These are phyloP conservation scores for Stegana nigrithorax DNA, from an alignment of 2,888 invertebrate species.

Conservation along the genomic window DNA sequence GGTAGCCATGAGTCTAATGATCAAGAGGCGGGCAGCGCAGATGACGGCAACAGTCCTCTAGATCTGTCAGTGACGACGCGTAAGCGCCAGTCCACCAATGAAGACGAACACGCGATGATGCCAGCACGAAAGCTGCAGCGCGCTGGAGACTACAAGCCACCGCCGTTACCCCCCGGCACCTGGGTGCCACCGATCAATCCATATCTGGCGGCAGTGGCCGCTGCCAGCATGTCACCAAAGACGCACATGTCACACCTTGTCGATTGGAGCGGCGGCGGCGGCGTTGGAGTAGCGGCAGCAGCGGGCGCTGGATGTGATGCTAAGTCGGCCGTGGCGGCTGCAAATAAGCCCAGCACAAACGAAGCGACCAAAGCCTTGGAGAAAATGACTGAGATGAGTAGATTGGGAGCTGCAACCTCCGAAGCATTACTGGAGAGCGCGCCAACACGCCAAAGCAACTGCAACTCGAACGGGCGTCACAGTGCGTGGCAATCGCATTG, in stretches of 20 bases:
- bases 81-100: slow-evolving; percentile 78
- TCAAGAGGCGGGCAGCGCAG: slow-evolving; percentile 69
- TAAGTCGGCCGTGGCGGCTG: slow-evolving; percentile 67
- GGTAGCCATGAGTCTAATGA: slow-evolving; percentile 69
- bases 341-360: slow-evolving; percentile 78
- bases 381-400: slow-evolving; percentile 91
- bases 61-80: slow-evolving; percentile 85
- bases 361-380: slow-evolving; percentile 90
- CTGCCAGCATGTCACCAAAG: slow-evolving; percentile 80
- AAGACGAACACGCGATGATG: slow-evolving; percentile 72
- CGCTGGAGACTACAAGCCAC: slow-evolving; percentile 74
- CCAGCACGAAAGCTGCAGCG: slow-evolving; percentile 75
- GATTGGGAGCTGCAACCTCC: slow-evolving; percentile 74
- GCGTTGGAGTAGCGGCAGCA: neutral
- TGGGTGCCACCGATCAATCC: slow-evolving; percentile 86
- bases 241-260: slow-evolving; percentile 71
- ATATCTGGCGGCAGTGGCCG: slow-evolving; percentile 83
- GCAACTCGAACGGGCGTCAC: slow-evolving; percentile 74
- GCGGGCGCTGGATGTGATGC: neutral
- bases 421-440: neutral
- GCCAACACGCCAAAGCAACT: slow-evolving; percentile 64
- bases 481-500: slow-evolving; percentile 98
- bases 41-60: slow-evolving; percentile 72
- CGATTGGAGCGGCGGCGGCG: slow-evolving; percentile 71
- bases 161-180: slow-evolving; percentile 72